Evolutionary conservation across 2,888 invertebrate genomes (phyloP), one percentile per base, ranked within the genome.

Genomic region (Trichogramma evanescens): DNA sequence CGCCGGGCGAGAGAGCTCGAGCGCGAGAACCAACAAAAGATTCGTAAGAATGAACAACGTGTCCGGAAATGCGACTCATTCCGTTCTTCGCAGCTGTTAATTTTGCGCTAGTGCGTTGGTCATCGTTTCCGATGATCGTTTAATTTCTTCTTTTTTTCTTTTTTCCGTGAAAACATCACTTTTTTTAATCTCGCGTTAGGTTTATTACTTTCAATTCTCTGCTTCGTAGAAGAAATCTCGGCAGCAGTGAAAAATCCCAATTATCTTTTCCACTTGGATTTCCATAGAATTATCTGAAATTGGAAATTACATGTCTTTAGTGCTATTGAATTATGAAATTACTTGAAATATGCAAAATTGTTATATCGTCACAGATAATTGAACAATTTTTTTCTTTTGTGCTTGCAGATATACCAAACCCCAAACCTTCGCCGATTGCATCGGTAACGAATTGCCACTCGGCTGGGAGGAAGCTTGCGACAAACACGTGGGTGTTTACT

Each of bases 391-490:
- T 38, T 44, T 46, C 46, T 50, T 44, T 61, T 72, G 72, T 79
- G 76, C 74, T 88, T 88, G 55, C 86, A 97, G 96, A 83, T 93
- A 89, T 78, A 95, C 95, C 69, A 97, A 97, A 81, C 96, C 97
- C 63, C 93, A 93, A 80, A 89, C 93, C 63, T 97, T 97, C 82
- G 95, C 96, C 71, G 97, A 97, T 80, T 97, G 97, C 81, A 91
- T 95, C 77, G 96, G 95, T 74, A 95, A 96, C 84, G 96, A 97
- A 80, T 80, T 97, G 77, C 96, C 96, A 54, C 85, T 95, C 74
- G 97, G 97, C 67, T 97, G 97, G 97, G 96, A 97, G 80, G 93
- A 95, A 83, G 89, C 91, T 53, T 93, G 89, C 80, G 95, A 97
- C 80, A 89, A 89, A 68, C 91, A 93, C 79, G 91, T 96, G 77